Evolutionary conservation across 2,888 invertebrate genomes (phyloP).

Genomic region (Leptopilina myrica): DNA sequence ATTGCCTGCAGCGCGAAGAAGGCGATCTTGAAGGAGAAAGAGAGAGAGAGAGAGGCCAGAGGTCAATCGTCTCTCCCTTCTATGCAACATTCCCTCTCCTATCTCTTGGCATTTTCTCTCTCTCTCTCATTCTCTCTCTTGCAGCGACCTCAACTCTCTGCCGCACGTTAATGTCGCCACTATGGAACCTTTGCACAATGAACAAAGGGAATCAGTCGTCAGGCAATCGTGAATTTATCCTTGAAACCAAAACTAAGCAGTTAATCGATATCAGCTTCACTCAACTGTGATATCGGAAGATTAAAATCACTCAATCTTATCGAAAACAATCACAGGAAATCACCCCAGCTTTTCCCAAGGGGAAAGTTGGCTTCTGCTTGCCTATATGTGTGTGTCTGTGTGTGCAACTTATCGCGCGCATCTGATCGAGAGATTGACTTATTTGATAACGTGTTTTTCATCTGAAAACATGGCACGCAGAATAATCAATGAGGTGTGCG

Average conservation of each 20-base stretch:
- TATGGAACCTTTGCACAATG: conserved; percentile 39
- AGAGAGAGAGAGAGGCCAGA: conserved; percentile 19
- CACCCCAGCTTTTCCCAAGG: conserved; percentile 16
- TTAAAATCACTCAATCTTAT: conserved; percentile 40
- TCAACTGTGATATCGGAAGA: conserved; percentile 35
- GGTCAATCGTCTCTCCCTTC: conserved; percentile 25
- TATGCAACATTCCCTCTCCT: background rate
- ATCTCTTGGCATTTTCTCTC: background rate
- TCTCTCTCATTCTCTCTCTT: background rate
- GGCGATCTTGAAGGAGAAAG: conserved; percentile 1
- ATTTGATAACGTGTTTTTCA: conserved; percentile 2
- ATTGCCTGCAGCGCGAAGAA: conserved; percentile 25
- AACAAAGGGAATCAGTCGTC: conserved; percentile 40
- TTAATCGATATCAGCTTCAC: conserved; percentile 38
- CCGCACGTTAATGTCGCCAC: conserved; percentile 36
- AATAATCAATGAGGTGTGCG: conserved; percentile 9
- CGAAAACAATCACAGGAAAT: conserved; percentile 33
- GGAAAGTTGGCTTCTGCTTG: conserved; percentile 4
- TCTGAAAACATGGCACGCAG: background rate
- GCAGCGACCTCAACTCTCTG: conserved; percentile 25
- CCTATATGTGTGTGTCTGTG: background rate
- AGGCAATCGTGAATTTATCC: conserved; percentile 31
- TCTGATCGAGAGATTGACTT: conserved; percentile 24
- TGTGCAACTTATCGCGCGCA: background rate
- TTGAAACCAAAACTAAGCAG: conserved; percentile 38